These are phyloP conservation scores for Caloenas nicobarica DNA, from an alignment of 2,113 vertebrate species.

Conservation along the genomic window DNA sequence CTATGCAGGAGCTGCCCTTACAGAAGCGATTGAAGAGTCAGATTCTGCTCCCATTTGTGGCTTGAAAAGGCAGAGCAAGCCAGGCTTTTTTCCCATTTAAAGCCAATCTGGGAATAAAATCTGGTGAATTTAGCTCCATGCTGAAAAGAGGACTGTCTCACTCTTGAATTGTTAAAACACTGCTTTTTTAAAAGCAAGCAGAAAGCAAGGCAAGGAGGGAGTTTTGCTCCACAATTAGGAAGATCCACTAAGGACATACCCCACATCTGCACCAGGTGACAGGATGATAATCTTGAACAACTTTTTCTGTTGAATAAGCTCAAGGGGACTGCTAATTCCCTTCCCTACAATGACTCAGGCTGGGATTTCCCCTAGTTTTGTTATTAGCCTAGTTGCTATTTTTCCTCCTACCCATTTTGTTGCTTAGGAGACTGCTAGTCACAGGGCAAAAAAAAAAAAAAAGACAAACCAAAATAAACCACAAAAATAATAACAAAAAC, in stretches of 20 bases:
- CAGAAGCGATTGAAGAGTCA: not conserved
- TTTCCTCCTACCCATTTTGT: conserved; percentile 2
- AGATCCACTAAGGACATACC: not conserved
- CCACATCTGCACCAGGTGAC: not conserved
- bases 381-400: conserved; percentile 45
- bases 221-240: not conserved
- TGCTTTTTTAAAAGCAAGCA: not conserved
- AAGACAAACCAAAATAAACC: no score
- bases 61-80: not conserved
- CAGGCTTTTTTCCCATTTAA: not conserved
- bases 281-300: not conserved
- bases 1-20: not conserved
- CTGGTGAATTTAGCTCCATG: not conserved
- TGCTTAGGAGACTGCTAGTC: conserved; percentile 33
- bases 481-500: no score
- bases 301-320: not conserved
- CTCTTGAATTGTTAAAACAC: not conserved
- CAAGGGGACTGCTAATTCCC: conserved; percentile 11
- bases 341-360: conserved; percentile 31
- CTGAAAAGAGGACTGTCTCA: not conserved
- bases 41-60: not conserved
- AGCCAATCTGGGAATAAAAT: not conserved
- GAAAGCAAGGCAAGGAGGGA: not conserved
- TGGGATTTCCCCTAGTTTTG: conserved; percentile 42
- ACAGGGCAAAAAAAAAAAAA: not conserved